Conservation (phyloP, 2,113 vertebrate genomes). For the Cebus imitator region DNA sequence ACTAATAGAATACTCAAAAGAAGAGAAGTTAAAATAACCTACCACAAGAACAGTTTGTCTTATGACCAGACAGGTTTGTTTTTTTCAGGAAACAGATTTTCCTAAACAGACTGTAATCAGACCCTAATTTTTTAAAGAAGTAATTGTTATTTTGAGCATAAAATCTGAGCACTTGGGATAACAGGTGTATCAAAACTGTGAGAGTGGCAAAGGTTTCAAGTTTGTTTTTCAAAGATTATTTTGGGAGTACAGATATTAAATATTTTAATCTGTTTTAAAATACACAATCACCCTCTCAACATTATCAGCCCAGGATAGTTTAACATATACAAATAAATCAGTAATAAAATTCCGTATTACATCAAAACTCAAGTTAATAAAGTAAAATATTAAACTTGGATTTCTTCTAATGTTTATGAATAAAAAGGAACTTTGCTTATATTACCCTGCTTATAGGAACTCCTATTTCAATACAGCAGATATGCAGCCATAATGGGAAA, state of each 20-base stretch:
- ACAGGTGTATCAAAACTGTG: background rate
- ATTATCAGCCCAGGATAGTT: background rate
- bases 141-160: background rate
- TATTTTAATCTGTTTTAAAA: background rate
- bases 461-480: background rate
- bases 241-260: background rate
- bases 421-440: background rate
- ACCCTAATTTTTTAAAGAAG: background rate
- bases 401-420: background rate
- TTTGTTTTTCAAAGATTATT: background rate
- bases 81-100: background rate
- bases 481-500: background rate
- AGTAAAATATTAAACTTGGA: constrained; percentile 4
- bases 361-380: background rate
- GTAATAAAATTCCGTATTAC: background rate
- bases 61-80: background rate
- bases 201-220: background rate
- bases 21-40: background rate
- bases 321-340: background rate
- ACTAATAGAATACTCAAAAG: background rate
- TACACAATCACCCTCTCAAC: background rate
- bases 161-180: background rate
- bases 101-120: background rate
- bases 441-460: background rate
- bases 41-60: background rate